Evolutionary conservation across 2,888 invertebrate species (phyloP), one percentile per base, ranked within the genome.

Genomic region (Hecatera dysodea): DNA sequence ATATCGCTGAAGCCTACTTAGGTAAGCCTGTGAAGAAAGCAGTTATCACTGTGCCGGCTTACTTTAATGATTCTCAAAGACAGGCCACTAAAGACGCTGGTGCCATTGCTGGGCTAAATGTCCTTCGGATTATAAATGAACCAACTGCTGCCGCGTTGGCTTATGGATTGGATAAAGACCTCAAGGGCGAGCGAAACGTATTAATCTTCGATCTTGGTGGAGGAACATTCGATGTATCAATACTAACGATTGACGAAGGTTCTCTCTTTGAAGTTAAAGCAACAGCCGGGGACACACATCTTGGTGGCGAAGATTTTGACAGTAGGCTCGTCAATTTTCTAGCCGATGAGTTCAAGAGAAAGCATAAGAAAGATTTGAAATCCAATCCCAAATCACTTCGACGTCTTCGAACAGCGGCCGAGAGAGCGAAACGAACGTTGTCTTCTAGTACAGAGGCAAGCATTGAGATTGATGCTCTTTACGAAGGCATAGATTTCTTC

Each of bases 61-160:
- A 98, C 89, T 92, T 97, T 95, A 97, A 97, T 80, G 97, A 97
- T 87, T 97, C 97, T 1, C 97, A 97, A 85, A 94, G 97, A 22
- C 97, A 97, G 88, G 97, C 97, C 50, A 98, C 98, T 3, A 98
- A 98, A 92, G 98, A 98, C 91, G 98, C 98, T 24, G 98, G 98
- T 0, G 94, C 94, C 24, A 97, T 97, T 77, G 97, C 97, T 63
- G 98, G 98, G 8, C 90, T 98, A 60, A 98, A 98, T 87, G 98
- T 98, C 0, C 94, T 98, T 57, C 96, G 98, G 72, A 98, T 98
- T 78, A 98, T 98, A 75, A 98, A 98, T 88, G 98, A 98, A 88
- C 98, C 98, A 0, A 98, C 98, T 3, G 97, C 97, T 12, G 98
- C 97, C n/a, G 97, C 97, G 68, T 90, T 97, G 48, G 97, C 97